Conservation (phyloP, 2,888 invertebrate genomes). For the Rutpela maculata region DNA sequence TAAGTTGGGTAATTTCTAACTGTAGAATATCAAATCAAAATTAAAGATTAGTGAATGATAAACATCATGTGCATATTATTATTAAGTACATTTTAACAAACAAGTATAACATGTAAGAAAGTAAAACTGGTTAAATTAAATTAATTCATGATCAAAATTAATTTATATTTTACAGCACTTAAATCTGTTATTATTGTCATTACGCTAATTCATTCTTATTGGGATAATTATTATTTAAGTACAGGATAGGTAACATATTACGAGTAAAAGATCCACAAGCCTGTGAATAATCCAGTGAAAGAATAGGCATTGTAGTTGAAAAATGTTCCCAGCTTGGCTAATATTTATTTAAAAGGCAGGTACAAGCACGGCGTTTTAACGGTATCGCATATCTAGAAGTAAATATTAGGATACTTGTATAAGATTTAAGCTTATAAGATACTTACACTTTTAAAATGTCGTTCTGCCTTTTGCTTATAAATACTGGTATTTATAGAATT, state of each 20-base stretch:
- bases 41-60: neutral
- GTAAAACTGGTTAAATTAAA: no score
- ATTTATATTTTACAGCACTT: conserved; percentile 15
- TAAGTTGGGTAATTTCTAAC: neutral
- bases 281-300: conserved; percentile 22
- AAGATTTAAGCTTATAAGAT: neutral
- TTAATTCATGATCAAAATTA: neutral
- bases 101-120: neutral
- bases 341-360: conserved; percentile 30
- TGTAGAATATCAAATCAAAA: neutral
- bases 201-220: conserved; percentile 14
- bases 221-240: neutral
- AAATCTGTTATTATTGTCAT: neutral
- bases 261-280: neutral
- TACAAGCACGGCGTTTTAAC: conserved; percentile 24
- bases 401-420: conserved; percentile 4
- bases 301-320: conserved; percentile 28
- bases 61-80: neutral
- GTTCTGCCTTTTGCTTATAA: neutral
- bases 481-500: neutral
- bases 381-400: conserved; percentile 8
- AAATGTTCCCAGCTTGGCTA: conserved; percentile 33
- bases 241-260: conserved; percentile 1
- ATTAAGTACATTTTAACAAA: neutral
- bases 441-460: neutral